phyloP scores from a whole-genome alignment of 1,140 invertebrate genomes.

The Bombus waltoni region DNA sequence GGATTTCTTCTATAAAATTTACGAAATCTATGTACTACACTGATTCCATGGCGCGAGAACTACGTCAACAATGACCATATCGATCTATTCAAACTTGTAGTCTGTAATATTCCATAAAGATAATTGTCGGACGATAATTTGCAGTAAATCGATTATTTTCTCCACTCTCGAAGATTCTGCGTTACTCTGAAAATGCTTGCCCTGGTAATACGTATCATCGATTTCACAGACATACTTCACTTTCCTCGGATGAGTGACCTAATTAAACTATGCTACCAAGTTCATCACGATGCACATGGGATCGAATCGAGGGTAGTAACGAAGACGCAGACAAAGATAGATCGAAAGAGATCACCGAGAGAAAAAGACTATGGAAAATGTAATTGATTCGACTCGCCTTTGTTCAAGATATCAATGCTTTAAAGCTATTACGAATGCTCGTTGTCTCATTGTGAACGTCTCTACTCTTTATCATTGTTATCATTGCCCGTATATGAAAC shows the following conservation, averaged over 20 bases:
- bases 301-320: background rate
- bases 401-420: background rate
- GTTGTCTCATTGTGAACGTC: background rate
- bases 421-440: background rate
- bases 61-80: background rate
- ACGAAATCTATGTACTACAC: background rate
- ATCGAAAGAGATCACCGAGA: background rate
- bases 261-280: constrained; percentile 32
- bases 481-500: background rate
- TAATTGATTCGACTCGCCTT: background rate
- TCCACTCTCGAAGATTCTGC: background rate
- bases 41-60: background rate
- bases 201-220: constrained; percentile 28
- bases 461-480: background rate
- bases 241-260: constrained; percentile 38
- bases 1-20: background rate
- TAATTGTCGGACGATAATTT: background rate
- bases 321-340: constrained; percentile 13
- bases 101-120: background rate
- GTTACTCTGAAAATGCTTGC: constrained; percentile 26
- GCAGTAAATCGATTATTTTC: constrained; percentile 15
- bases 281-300: constrained; percentile 15
- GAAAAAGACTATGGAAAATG: background rate
- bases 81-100: background rate
- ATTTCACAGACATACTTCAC: constrained; percentile 17